phyloP scores from a whole-genome alignment of 2,797 vertebrate genomes.

The Chaunax sp. region DNA sequence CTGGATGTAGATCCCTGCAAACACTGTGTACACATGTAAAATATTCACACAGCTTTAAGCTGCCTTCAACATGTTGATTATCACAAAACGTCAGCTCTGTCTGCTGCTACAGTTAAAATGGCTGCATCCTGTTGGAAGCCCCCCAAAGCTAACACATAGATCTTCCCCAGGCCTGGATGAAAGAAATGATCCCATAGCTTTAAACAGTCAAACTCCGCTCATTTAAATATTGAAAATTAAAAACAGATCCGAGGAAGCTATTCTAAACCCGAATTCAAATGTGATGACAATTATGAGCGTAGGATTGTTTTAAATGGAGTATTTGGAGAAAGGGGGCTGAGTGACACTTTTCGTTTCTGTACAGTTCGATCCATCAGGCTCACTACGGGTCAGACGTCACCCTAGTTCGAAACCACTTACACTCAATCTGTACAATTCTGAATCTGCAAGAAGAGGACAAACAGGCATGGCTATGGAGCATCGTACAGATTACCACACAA shows the following conservation, averaged over 20 bases:
- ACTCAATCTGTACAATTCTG: conserved; percentile 66
- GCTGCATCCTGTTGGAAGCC: conserved; percentile 25
- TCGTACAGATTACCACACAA: conserved; percentile 69
- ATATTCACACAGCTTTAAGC: conserved; percentile 46
- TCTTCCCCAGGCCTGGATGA: conserved; percentile 11
- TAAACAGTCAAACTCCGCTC: conserved; percentile 37
- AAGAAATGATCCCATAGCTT: conserved; percentile 35
- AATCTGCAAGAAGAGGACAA: conserved; percentile 61
- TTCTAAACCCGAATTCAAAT: conserved; percentile 28
- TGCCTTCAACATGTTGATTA: conserved; percentile 26
- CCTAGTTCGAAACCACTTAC: conserved; percentile 51
- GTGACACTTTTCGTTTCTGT: conserved; percentile 47
- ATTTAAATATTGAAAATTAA: conserved; percentile 46
- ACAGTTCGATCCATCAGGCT: conserved; percentile 58
- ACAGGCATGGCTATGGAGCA: conserved; percentile 69
- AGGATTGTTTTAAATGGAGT: conserved; percentile 16
- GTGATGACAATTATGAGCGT: conserved; percentile 21
- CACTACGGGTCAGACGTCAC: conserved; percentile 46
- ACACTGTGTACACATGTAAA: conserved; percentile 22
- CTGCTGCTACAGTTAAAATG: conserved; percentile 40
- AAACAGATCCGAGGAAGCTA: conserved; percentile 26
- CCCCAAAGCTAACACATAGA: conserved; percentile 20
- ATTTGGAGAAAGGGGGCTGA: conserved; percentile 25
- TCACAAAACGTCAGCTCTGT: conserved; percentile 8
- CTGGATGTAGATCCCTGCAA: conserved; percentile 22